Percentiles rank a stretch among this genome's conserved stretches.
Evolutionary conservation across 2,888 invertebrate species (phyloP).

Genomic region (Stictocephala bisonia): DNA sequence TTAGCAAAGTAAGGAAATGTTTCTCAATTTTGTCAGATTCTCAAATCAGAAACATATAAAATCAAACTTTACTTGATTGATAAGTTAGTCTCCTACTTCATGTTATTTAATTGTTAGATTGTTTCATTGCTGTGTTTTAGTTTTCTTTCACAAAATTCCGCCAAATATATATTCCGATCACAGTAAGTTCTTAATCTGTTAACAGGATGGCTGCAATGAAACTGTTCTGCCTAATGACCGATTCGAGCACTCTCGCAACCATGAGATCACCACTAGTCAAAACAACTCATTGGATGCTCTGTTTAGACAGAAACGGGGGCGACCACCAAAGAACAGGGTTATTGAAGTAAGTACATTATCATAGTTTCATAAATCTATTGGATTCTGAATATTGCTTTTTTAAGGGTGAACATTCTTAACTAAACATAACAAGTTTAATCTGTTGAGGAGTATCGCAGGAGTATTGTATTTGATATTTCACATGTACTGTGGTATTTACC

Average conservation of each 20-base stretch:
- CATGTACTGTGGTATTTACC: too few species aligned
- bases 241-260: slow-evolving; percentile 58
- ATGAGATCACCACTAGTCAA: slow-evolving; percentile 65
- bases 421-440: too few species aligned
- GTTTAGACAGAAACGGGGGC: slow-evolving; percentile 91
- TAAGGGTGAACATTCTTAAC: too few species aligned
- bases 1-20: too few species aligned
- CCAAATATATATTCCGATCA: neutral
- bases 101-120: too few species aligned
- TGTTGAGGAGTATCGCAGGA: too few species aligned
- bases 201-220: slow-evolving; percentile 59
- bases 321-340: slow-evolving; percentile 96
- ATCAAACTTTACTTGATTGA: too few species aligned
- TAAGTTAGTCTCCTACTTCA: too few species aligned
- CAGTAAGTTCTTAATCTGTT: neutral
- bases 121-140: neutral
- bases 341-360: slow-evolving; percentile 73
- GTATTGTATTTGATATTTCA: too few species aligned
- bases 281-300: slow-evolving; percentile 91
- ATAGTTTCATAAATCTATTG: neutral
- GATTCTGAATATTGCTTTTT: neutral
- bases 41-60: too few species aligned
- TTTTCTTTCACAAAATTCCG: neutral
- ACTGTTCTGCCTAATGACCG: slow-evolving; percentile 59
- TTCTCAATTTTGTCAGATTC: too few species aligned